Base-by-base conservation (phyloP, 2,888 invertebrate genomes). In the Pomacea canaliculata region DNA sequence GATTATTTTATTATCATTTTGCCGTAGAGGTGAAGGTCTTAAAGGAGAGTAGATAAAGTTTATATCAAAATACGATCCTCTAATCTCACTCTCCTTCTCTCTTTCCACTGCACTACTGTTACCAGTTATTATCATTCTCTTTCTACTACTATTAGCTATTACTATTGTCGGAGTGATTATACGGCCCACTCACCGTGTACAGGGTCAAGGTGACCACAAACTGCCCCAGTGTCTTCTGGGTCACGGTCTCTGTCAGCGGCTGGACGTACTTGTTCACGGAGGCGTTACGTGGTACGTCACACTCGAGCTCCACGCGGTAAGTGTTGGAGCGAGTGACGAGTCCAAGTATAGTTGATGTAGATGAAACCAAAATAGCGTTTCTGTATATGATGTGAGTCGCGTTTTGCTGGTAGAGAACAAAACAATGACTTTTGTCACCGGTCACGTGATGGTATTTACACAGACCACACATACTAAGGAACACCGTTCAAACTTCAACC, bases 361-460 rank as follows among this genome's bases (percentile, higher is more conserved):
- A 83, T 49, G 85, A 83, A 68, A 87, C 85, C 48, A 80, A 76
- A 48, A 87, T 79, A 9, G 79, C 79, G 71, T 86, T 89, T 49
- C 76, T 79, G 80, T 89, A 90, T 27, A 85, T 80, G 49, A 89
- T 86, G 78, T 88, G 87, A 0, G 87, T 86, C 1, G 68, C 76
- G 75, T 90, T 90, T 27, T 79, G 73, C 89, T 90, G 84, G 56
- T 16, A 83, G 81, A 76, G 46, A 46, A 70, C 68, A 65, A 51
- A 51, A 49, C 16, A n/a, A 67, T 9, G 23, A 13, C 51, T 16
- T 56, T 56, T 56, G 51, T 56, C 51, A 13, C 12, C 16, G 10
- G 51, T 56, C 51, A 37, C 16, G 51, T 56, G 51, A 56, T 56
- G 16, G 12, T 16, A 16, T 56, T 56, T 56, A 56, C 16, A 16